Evolutionary conservation across 1,140 invertebrate genomes (phyloP).

Genomic region (Batillaria attramentaria): DNA sequence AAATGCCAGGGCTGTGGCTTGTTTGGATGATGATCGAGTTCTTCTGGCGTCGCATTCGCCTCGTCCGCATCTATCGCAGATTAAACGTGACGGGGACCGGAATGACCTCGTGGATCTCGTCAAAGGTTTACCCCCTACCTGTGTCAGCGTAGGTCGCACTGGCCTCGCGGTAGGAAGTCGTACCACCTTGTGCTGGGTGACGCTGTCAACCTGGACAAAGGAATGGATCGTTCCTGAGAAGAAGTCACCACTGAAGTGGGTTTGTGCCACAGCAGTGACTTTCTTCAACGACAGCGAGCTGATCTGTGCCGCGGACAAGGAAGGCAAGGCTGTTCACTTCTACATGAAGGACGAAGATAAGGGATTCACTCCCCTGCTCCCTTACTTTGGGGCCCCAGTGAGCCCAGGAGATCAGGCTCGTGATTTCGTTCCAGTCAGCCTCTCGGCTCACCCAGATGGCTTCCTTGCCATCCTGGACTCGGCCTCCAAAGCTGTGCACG

Average conservation of each 20-base stretch:
- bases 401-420: background rate
- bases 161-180: background rate
- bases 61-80: background rate
- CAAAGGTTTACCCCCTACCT: background rate
- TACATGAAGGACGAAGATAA: constrained; percentile 39
- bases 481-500: background rate
- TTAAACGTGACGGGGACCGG: background rate
- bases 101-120: no score
- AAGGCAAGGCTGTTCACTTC: constrained; percentile 41
- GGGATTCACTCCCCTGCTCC: constrained; percentile 39
- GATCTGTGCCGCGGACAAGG: constrained; percentile 48
- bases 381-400: background rate
- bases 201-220: background rate
- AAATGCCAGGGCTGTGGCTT: background rate
- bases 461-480: constrained; percentile 1
- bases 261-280: background rate
- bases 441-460: background rate
- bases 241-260: background rate
- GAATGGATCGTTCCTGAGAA: background rate
- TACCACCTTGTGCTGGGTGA: background rate
- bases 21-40: constrained; percentile 1
- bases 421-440: background rate
- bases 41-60: background rate
- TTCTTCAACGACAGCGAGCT: background rate
- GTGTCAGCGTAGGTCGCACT: constrained; percentile 3